Conservation (phyloP, 1,140 invertebrate species). For the Heliconius hewitsoni region DNA sequence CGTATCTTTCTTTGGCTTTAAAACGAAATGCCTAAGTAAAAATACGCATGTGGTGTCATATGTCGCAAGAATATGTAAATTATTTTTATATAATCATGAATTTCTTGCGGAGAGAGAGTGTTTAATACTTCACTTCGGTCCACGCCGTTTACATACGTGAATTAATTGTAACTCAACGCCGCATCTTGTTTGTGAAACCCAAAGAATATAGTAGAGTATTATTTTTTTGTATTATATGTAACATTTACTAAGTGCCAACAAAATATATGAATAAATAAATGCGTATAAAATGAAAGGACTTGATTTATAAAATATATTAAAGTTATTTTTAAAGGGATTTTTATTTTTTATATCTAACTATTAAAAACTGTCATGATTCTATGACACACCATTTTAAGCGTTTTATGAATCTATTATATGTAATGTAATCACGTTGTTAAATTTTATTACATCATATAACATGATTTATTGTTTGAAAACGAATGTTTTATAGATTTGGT, state of each 20-base stretch:
- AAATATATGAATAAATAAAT: too few relatives aligned
- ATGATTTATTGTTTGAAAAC: slow-evolving; percentile 18
- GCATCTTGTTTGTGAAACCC: too few relatives aligned
- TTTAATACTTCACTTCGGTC: background rate
- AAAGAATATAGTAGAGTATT: too few relatives aligned
- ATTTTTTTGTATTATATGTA: too few relatives aligned
- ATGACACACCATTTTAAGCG: background rate
- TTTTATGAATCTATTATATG: slow-evolving; percentile 9
- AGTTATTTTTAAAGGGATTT: too few relatives aligned
- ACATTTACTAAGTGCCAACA: too few relatives aligned
- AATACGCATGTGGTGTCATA: background rate
- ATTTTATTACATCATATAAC: slow-evolving; percentile 18
- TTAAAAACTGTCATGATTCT: background rate
- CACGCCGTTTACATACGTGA: background rate
- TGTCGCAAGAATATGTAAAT: background rate
- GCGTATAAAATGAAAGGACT: too few relatives aligned
- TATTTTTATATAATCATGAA: background rate
- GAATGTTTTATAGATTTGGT: slow-evolving; percentile 27
- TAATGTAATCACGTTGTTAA: slow-evolving; percentile 16
- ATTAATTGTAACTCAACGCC: background rate
- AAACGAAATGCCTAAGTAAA: background rate
- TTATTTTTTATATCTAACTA: too few relatives aligned
- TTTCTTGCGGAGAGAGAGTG: background rate
- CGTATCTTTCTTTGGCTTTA: background rate
- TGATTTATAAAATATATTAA: too few relatives aligned